These are phyloP conservation scores for Helogale parvula DNA, from an alignment of 2,113 vertebrate genomes.

Conservation along the genomic window DNA sequence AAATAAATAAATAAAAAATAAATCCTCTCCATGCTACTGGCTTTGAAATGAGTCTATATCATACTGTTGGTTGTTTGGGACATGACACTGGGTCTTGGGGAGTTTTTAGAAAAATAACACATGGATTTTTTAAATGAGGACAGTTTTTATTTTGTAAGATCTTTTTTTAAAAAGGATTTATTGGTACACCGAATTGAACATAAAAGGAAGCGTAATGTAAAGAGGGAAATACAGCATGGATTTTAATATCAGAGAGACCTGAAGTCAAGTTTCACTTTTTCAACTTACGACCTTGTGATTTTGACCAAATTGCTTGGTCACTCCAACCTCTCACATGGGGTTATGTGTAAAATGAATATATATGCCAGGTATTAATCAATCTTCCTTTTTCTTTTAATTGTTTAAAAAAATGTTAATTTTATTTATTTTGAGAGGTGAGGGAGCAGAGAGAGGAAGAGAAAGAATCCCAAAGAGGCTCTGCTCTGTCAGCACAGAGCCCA, in stretches of 20 bases:
- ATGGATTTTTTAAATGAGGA: not conserved
- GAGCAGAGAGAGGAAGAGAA: too few relatives aligned
- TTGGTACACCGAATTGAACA: not conserved
- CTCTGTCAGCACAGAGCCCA: too few relatives aligned
- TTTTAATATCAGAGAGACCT: not conserved
- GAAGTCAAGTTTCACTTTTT: slow-evolving; percentile 40
- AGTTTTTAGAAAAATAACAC: not conserved
- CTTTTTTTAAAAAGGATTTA: not conserved
- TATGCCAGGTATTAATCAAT: not conserved
- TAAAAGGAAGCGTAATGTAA: not conserved
- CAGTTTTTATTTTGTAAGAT: slow-evolving; percentile 4
- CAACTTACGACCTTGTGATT: not conserved
- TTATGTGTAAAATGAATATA: not conserved
- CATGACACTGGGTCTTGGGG: not conserved
- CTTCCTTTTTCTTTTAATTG: not conserved
- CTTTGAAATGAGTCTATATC: not conserved
- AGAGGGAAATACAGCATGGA: not conserved
- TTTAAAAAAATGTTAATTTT: too few relatives aligned
- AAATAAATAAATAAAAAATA: not conserved
- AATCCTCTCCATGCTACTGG: not conserved
- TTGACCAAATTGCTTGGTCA: not conserved
- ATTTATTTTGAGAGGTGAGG: too few relatives aligned
- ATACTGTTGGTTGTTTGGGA: not conserved
- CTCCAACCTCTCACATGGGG: not conserved
- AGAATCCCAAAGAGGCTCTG: too few relatives aligned